Evolutionary conservation across 2,888 invertebrate genomes (phyloP).

Genomic region (Cabera pusaria): DNA sequence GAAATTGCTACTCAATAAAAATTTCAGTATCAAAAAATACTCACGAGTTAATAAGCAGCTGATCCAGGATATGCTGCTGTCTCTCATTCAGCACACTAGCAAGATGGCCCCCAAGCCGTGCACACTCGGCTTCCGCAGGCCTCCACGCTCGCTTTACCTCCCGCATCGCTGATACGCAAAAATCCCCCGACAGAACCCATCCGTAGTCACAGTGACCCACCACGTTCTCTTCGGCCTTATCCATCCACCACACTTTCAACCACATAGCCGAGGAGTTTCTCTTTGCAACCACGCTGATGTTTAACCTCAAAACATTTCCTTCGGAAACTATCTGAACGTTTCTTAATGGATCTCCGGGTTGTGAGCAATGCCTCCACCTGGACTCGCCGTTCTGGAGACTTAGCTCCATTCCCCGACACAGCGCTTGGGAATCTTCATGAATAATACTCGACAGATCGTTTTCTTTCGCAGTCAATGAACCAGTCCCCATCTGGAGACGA

Average conservation of each 20-base stretch:
- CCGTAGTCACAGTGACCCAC: slow-evolving; percentile 88
- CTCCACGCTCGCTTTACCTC: slow-evolving; percentile 84
- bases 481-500: slow-evolving; percentile 83
- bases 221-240: slow-evolving; percentile 84
- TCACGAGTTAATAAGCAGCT: slow-evolving; percentile 86
- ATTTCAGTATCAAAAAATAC: slow-evolving; percentile 35
- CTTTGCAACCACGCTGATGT: slow-evolving; percentile 67
- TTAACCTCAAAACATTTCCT: slow-evolving; percentile 79
- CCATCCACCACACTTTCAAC: slow-evolving; percentile 85
- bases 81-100: slow-evolving; percentile 86
- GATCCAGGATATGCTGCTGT: slow-evolving; percentile 85
- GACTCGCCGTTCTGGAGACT: slow-evolving; percentile 83
- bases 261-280: slow-evolving; percentile 73
- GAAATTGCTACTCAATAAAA: too few relatives aligned
- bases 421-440: slow-evolving; percentile 58
- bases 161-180: slow-evolving; percentile 86
- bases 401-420: slow-evolving; percentile 83
- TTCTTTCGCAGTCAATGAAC: slow-evolving; percentile 55
- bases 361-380: slow-evolving; percentile 84
- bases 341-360: slow-evolving; percentile 80
- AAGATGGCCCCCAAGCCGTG: slow-evolving; percentile 85
- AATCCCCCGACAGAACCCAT: slow-evolving; percentile 86
- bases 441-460: slow-evolving; percentile 62
- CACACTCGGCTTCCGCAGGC: slow-evolving; percentile 87
- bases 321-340: slow-evolving; percentile 85